Evolutionary conservation across 2,113 vertebrate genomes (phyloP), one percentile per base, ranked within the genome.

Genomic region (Sterrhoptilus dennistouni): DNA sequence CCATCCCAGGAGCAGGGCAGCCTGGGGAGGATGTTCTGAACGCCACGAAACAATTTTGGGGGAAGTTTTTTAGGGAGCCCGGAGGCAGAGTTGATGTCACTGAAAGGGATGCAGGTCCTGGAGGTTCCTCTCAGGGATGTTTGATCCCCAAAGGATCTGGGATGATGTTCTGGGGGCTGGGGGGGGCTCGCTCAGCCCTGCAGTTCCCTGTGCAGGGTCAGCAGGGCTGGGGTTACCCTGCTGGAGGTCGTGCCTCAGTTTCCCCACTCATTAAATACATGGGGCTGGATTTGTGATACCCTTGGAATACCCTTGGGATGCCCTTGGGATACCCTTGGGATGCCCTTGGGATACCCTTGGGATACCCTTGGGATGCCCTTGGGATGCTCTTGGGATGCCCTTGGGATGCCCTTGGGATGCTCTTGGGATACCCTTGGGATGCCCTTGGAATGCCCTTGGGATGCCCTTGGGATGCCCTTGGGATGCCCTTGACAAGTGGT

Each of bases 151-250:
- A 12, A 50, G 40, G 22, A 10, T 6, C 0, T 0, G 42, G 1
- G 23, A 14, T 4, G 35, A 40, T 27, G 69, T 42, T 40, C 6
- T 0, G 0, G 44, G 38, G 17, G 24, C 63, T 20, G 45, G 60
- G 27, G 0, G 0, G 21, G 6, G 40, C 61, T 66, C 2, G 0
- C 70, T 79, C 40, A 27, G 42, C 44, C 22, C 64, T 0, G 0
- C 63, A 3, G 0, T 42, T 36, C 52, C 53, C 36, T 1, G 27
- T 1, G 29, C 0, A 4, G 53, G 23, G 5, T 12, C 24, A 11
- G 40, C 35, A 19, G 29, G 11, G 12, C 76, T 2, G 23, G 36
- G 27, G 11, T 11, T 9, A 24, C 2, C 14, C 14, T 0, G 2
- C 31, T 1, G 29, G 12, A 12, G n/a, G 44, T 3, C 0, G 14